Base-by-base conservation (phyloP, 2,888 invertebrate species). In the Neoascia interrupta region DNA sequence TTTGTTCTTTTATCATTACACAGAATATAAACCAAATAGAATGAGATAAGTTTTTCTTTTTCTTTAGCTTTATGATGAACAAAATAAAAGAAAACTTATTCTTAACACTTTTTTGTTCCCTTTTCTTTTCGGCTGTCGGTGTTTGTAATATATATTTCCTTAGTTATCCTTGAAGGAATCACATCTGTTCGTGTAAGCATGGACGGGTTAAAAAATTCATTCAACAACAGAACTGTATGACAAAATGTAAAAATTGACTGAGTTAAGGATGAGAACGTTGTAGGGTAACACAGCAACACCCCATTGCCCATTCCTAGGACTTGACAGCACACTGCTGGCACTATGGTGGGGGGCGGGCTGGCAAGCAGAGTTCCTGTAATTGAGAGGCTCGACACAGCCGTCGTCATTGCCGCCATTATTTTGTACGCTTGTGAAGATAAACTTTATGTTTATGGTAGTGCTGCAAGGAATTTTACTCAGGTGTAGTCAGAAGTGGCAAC, bases 51-150 rank as follows among this genome's bases (percentile, higher is more conserved):
- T 76, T 64, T 58, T 53, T 26, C 37, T 41, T 47, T 6, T 61
- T 39, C 45, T 49, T 45, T 31, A 15, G n/a, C 41, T 13, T 31
- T 37, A 39, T 54, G 76, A 64, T 60, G 74, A 76, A 70, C 54
- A 76, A 76, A 76, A 72, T 76, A 76, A 76, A 72, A 60, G 53
- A 64, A 64, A 76, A 72, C 72, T 76, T 72, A 76, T 76, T 76
- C 72, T 72, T 72, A 76, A 76, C 76, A 72, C 72, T 76, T 72
- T 76, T 18, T 36, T 75, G 41, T 63, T 58, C 11, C 28, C 31
- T 41, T 41, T 36, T 49, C 37, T 60, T 18, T 5, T 37, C 1
- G 3, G 6, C 6, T 37, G 37, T 26, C n/a, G 23, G 10, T 39
- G 18, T 15, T 13, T 31, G 43, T 16, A 23, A n/a, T n/a, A 28